These are phyloP conservation scores for Linnaemya vulpina DNA, from an alignment of 2,888 invertebrate species.

Conservation along the genomic window DNA sequence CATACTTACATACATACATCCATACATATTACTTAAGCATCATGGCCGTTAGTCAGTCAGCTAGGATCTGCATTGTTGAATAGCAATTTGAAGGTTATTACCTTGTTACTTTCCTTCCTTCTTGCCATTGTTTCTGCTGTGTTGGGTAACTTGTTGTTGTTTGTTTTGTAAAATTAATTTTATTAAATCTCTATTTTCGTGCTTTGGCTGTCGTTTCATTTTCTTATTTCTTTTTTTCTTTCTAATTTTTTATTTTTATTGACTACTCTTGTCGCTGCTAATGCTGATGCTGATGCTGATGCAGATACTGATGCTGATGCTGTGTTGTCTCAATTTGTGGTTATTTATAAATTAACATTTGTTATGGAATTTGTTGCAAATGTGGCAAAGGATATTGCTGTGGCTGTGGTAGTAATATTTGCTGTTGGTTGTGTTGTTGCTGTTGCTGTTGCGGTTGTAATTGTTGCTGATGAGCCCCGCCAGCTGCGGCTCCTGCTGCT, in stretches of 20 bases:
- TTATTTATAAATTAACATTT: conserved; percentile 67
- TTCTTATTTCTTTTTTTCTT: too few species aligned
- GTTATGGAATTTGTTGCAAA: conserved; percentile 74
- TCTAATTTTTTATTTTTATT: conserved; percentile 16
- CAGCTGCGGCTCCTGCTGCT: conserved; percentile 32
- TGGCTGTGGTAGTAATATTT: conserved; percentile 60
- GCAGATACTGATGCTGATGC: conserved; percentile 11
- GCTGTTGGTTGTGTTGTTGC: conserved; percentile 51
- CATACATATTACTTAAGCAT: conserved; percentile 14
- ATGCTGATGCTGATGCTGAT: conserved; percentile 48
- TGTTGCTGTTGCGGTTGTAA: conserved; percentile 59
- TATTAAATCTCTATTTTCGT: conserved; percentile 55
- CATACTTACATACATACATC: neutral
- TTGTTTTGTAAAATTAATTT: conserved; percentile 60
- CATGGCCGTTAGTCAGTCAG: conserved; percentile 26
- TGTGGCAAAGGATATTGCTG: conserved; percentile 67
- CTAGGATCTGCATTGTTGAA: conserved; percentile 25
- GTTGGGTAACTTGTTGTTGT: conserved; percentile 45
- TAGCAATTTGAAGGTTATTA: conserved; percentile 31
- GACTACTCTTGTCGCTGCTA: conserved; percentile 72
- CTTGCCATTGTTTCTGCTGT: neutral
- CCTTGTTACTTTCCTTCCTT: neutral
- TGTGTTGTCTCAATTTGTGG: conserved; percentile 52
- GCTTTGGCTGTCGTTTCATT: conserved; percentile 20
- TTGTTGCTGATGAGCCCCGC: conserved; percentile 45